Base-by-base conservation (phyloP, 2,888 invertebrate genomes). In the Spialia ferax region DNA sequence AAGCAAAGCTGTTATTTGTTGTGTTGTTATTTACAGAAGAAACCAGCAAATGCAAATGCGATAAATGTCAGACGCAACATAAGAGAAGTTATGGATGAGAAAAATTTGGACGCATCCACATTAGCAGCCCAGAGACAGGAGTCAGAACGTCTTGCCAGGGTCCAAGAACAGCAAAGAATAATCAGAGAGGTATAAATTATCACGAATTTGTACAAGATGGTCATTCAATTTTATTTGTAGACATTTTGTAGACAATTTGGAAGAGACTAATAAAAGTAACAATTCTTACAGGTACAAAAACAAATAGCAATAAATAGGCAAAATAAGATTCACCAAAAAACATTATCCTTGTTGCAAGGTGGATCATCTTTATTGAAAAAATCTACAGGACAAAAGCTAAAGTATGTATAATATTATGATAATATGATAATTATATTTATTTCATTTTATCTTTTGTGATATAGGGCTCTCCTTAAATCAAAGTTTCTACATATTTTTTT, bases 11-110 rank as follows among this genome's bases (percentile, higher is more conserved):
- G n/a, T n/a, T n/a, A n/a, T n/a, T n/a, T n/a, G n/a, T n/a, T n/a
- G n/a, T n/a, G n/a, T n/a, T 45, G 4, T 69, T 69, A 69, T 7
- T 89, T 87, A 10, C 83, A 94, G 91, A 94, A 93, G 78, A 91
- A 94, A 72, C 73, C 80, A 62, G 42, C 74, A 7, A 93, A 91
- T 70, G 71, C 86, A 11, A 91, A 85, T 80, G 89, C 94, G 74
- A 79, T 95, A 15, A 97, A 97, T 85, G 95, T 98, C 81, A 94
- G 98, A 48, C 95, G 97, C 71, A 98, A 98, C 82, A 98, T 98
- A 76, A 95, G 99, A 67, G 98, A 99, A 90, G 98, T 99, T 8
- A 97, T 99, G 96, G 97, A 97, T 81, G 98, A 98, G 80, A 97
- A 97, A 71, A 97, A 99, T 82, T 89, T 99, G 71, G 99, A 99